A percentile compares a stretch with the other conserved stretches of the same genome.
Evolutionary conservation across 2,113 vertebrate genomes (phyloP).

Genomic region (Grantiella picta): DNA sequence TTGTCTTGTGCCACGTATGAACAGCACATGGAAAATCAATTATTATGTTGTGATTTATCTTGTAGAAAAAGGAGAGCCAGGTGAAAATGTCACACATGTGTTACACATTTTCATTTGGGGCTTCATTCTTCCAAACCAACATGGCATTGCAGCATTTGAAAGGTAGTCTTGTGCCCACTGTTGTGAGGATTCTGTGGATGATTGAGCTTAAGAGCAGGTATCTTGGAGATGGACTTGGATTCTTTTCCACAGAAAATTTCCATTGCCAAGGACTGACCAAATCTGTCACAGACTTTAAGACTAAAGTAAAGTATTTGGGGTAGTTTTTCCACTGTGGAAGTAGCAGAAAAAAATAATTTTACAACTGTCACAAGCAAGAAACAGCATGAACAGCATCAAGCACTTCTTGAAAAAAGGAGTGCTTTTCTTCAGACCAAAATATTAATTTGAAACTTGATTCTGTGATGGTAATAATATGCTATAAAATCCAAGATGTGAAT

Average conservation of each 20-base stretch:
- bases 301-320: background rate
- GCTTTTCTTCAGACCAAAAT: slow-evolving; percentile 38
- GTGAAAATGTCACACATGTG: background rate
- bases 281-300: background rate
- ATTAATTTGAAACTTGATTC: slow-evolving; percentile 53
- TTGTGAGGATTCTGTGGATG: background rate
- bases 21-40: background rate
- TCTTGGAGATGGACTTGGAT: background rate
- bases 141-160: background rate
- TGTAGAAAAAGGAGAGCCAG: background rate
- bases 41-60: background rate
- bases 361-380: background rate
- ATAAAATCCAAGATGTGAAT: slow-evolving; percentile 26
- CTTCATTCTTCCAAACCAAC: background rate
- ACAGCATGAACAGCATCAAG: background rate
- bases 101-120: background rate
- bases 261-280: background rate
- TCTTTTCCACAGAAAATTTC: background rate
- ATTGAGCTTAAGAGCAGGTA: background rate
- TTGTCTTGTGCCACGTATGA: background rate
- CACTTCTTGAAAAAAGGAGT: background rate
- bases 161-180: background rate
- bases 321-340: background rate
- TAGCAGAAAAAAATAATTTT: background rate
- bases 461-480: slow-evolving; percentile 46